Evolutionary conservation across 1,140 invertebrate genomes (phyloP).

Genomic region (Philopotamus ludificatus): DNA sequence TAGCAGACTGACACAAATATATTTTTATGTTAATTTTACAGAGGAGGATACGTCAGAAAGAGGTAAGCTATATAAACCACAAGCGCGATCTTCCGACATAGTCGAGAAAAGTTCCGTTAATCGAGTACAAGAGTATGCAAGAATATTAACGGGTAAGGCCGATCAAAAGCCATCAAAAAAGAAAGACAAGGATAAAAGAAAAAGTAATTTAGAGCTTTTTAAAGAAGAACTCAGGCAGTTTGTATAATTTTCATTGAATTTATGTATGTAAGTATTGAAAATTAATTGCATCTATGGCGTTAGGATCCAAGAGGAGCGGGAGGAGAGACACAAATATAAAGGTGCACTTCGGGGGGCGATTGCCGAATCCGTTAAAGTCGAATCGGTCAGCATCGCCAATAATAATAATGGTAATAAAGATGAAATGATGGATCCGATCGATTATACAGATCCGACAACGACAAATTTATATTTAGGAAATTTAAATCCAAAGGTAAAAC

Average conservation of each 20-base stretch:
- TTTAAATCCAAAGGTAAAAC: slow-evolving; percentile 82
- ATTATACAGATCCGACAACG: slow-evolving; percentile 93
- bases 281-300: not conserved
- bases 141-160: slow-evolving; percentile 64
- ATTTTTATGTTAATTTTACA: slow-evolving; percentile 43
- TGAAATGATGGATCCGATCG: slow-evolving; percentile 71
- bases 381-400: slow-evolving; percentile 44
- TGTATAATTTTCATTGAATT: no score
- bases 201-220: slow-evolving; percentile 95
- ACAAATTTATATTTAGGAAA: slow-evolving; percentile 98
- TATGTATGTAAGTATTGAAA: no score
- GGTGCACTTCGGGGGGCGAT: slow-evolving; percentile 56
- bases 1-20: no score
- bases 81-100: slow-evolving; percentile 68
- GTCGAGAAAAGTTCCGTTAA: slow-evolving; percentile 52
- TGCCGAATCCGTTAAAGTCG: slow-evolving; percentile 44
- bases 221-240: slow-evolving; percentile 93
- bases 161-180: slow-evolving; percentile 70
- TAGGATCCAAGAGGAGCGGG: slow-evolving; percentile 95
- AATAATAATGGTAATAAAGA: slow-evolving; percentile 44
- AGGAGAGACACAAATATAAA: slow-evolving; percentile 92
- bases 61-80: slow-evolving; percentile 92
- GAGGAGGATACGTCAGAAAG: slow-evolving; percentile 86
- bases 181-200: slow-evolving; percentile 86
- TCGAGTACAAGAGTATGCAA: slow-evolving; percentile 70